Percentiles rank a stretch among this genome's conserved stretches.
Conservation (phyloP, 2,113 vertebrate genomes). For the Cervus canadensis region DNA sequence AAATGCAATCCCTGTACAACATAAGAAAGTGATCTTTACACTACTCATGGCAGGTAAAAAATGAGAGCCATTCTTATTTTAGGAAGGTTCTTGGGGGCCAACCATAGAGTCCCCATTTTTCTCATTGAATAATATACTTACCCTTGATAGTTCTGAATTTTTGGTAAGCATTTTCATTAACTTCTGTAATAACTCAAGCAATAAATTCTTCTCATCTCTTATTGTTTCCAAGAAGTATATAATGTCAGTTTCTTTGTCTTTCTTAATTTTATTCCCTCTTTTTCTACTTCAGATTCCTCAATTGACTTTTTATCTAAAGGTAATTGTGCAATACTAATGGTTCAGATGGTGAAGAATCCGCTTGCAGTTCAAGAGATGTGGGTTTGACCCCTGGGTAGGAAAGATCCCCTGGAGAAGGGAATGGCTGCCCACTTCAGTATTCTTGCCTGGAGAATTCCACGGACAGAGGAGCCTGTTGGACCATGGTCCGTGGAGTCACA, state of each 20-base stretch:
- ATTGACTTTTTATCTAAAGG: neutral
- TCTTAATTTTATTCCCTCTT: slow-evolving; percentile 14
- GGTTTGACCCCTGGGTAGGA: neutral
- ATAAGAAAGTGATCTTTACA: neutral
- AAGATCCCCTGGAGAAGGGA: neutral
- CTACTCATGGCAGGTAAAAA: neutral
- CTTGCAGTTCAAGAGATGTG: neutral
- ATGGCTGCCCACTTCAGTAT: neutral
- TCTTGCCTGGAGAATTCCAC: neutral
- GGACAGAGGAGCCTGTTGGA: neutral
- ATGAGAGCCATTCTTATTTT: neutral
- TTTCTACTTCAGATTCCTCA: neutral
- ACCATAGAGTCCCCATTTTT: neutral
- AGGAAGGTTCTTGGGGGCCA: neutral
- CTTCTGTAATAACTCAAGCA: neutral
- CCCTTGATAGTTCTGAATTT: neutral
- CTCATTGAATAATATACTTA: neutral
- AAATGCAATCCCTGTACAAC: neutral
- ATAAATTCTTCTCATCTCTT: neutral
- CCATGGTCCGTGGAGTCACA: neutral
- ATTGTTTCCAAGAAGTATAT: neutral
- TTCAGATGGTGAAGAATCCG: neutral
- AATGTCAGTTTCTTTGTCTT: neutral
- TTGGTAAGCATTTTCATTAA: slow-evolving; percentile 23
- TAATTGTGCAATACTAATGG: neutral